phyloP scores from a whole-genome alignment of 2,113 vertebrate genomes.

The Clarias magur region DNA sequence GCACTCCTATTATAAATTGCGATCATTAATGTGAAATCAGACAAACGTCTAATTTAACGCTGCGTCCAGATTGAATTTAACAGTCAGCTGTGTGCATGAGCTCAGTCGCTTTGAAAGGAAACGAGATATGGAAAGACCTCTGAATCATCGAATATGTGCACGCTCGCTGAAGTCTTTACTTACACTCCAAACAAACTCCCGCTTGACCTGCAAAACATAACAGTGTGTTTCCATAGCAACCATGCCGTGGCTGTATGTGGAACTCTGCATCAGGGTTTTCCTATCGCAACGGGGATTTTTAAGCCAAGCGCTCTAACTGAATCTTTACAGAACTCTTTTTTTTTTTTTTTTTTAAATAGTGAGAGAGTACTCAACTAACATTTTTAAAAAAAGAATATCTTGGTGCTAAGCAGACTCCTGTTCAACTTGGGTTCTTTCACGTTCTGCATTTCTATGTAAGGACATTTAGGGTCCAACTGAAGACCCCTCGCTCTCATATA shows the following conservation, averaged over 20 bases:
- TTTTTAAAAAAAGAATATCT: no score
- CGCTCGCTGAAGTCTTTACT: constrained; percentile 6
- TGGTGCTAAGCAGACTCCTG: no score
- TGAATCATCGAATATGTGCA: constrained; percentile 12
- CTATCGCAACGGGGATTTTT: neutral
- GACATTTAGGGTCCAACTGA: neutral
- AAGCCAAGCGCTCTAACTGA: neutral
- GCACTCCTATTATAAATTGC: neutral
- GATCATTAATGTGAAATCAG: neutral
- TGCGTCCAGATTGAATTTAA: neutral
- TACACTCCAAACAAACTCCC: constrained; percentile 28
- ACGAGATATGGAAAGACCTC: constrained; percentile 22
- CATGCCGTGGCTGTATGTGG: neutral
- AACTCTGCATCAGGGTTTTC: neutral
- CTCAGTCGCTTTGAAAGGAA: constrained; percentile 17
- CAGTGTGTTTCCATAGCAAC: constrained; percentile 26
- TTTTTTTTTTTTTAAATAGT: no score
- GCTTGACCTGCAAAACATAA: constrained; percentile 30
- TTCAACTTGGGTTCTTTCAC: no score
- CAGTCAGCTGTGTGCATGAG: neutral
- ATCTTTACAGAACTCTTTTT: neutral
- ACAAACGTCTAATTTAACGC: neutral
- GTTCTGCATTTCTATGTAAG: neutral
- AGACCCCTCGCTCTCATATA: neutral
- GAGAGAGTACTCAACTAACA: neutral